A percentile compares a stretch with the other conserved stretches of the same genome.
Evolutionary conservation across 2,113 vertebrate species (phyloP).

Genomic region (Zosterops lateralis): DNA sequence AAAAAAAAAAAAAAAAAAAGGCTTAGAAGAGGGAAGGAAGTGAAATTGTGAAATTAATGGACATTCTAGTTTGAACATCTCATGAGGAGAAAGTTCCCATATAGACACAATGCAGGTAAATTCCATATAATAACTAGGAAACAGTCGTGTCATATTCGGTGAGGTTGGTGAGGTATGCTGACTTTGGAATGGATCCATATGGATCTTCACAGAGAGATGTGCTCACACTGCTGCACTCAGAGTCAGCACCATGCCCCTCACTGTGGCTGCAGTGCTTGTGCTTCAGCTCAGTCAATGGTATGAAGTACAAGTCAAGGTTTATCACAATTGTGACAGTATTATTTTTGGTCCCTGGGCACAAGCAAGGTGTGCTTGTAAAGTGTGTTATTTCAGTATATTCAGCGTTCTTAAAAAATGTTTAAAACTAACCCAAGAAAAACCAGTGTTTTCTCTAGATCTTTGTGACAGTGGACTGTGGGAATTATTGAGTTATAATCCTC

Average conservation of each 20-base stretch:
- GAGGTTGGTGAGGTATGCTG: not conserved
- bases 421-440: not conserved
- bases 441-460: not conserved
- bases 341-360: not conserved
- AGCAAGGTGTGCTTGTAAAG: not conserved
- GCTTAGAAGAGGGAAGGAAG: accelerated
- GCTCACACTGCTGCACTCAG: not conserved
- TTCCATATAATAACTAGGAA: not conserved
- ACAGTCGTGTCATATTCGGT: not conserved
- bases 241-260: not conserved
- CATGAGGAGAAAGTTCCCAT: not conserved
- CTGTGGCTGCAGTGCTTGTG: not conserved
- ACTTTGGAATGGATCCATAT: not conserved
- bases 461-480: not conserved
- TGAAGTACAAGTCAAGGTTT: not conserved
- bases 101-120: not conserved
- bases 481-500: not conserved
- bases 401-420: not conserved
- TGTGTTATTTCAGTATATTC: not conserved
- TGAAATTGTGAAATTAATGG: not conserved
- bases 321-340: accelerated
- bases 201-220: not conserved
- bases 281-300: not conserved
- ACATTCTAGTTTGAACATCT: not conserved
- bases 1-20: not conserved